Evolutionary conservation across 2,888 invertebrate genomes (phyloP), one percentile per base, ranked within the genome.

Genomic region (Chironomus tentans): DNA sequence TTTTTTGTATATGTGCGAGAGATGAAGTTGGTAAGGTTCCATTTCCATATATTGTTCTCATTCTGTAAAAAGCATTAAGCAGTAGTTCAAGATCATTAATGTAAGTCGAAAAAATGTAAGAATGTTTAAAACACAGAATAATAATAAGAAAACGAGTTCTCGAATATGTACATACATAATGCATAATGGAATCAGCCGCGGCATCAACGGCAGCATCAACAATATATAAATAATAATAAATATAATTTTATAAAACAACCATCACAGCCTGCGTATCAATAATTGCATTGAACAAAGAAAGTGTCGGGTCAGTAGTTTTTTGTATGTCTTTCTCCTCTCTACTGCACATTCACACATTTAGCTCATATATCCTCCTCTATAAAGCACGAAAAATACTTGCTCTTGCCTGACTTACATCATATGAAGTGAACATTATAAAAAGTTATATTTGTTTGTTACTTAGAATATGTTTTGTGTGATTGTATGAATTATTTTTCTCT

Each of bases 251-350:
- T 38, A 38, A 38, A 38, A 38, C 38, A 38, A 38, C 38, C 38
- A 38, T 38, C 38, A 38, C 38, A 38, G 38, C 18, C 70, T 24
- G 70, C 56, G 24, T 50, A 13, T 7, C 38, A 38, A 50, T 70
- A 70, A 70, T 70, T 70, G 70, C 70, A 18, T 38, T 62, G 56
- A 72, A 72, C 72, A 72, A 72, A 72, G 72, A 72, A 72, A 72
- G 72, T 72, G 72, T 72, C 72, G 72, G 72, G 72, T 72, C 72
- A 72, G 72, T 72, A 28, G 72, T 72, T 50, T 61, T 21, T 24
- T 38, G 18, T 61, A 18, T 38, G 38, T 38, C 62, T 61, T n/a
- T 28, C 21, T 47, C 48, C 3, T 18, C 48, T 46, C 48, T 48
- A 46, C 22, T 28, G 28, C 22, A 10, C 7, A 10, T 22, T 61